Percentiles rank a stretch among this genome's conserved stretches.
These are phyloP conservation scores for Trissonchulus sp. DNA, from an alignment of 2,888 invertebrate genomes.

Conservation along the genomic window DNA sequence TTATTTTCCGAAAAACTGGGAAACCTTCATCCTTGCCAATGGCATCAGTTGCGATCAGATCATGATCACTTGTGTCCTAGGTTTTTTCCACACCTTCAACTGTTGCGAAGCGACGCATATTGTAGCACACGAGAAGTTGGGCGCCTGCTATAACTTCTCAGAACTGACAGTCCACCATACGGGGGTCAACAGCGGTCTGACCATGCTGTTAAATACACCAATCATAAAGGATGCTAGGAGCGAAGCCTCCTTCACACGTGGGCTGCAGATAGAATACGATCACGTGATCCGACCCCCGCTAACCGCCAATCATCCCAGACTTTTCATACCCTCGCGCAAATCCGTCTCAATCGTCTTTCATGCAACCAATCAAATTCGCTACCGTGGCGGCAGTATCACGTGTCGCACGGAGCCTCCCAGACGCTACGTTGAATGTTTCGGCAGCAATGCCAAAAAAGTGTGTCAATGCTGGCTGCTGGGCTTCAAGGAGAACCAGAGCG, in stretches of 20 bases:
- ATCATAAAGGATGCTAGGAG: background rate
- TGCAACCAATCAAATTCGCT: background rate
- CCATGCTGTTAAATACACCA: background rate
- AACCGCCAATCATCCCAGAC: background rate
- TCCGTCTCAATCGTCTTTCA: background rate
- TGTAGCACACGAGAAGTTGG: background rate
- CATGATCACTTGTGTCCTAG: background rate
- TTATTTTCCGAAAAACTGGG: background rate
- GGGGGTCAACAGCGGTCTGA: background rate
- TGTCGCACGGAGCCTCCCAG: background rate
- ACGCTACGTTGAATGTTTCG: background rate
- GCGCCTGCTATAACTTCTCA: background rate
- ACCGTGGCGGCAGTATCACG: background rate
- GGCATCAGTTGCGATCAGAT: background rate
- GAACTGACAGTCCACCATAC: background rate
- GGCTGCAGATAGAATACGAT: background rate
- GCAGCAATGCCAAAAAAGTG: background rate
- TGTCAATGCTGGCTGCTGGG: background rate
- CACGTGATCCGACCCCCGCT: background rate
- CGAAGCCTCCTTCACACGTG: background rate
- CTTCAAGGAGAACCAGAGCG: background rate
- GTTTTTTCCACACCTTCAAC: background rate
- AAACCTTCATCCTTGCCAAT: background rate
- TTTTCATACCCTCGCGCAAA: background rate
- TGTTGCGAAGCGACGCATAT: background rate